Evolutionary conservation across 2,888 invertebrate species (phyloP), one percentile per base, ranked within the genome.

Genomic region (Tachystola acroxantha): DNA sequence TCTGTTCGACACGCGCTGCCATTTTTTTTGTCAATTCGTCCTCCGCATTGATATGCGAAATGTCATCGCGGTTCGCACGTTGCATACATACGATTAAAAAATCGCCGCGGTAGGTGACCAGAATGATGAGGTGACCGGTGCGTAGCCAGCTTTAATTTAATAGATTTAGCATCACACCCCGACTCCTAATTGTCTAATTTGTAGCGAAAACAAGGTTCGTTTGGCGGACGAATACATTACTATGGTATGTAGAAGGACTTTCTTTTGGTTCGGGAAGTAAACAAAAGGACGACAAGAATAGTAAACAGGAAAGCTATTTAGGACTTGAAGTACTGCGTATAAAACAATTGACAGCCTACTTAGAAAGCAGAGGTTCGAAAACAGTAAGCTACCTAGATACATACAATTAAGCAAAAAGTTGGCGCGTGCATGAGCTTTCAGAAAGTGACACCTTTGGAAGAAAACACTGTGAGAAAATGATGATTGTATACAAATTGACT

Each of bases 141-240:
- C 79, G 75, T 76, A 77, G 60, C 58, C 72, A 54, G 85, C 70
- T 82, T 82, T 85, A 86, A 86, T 85, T 81, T 62, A 77, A 86
- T 86, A 85, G 85, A 81, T 81, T 64, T 69, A 64, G 70, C 70
- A 57, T 57, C 78, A 73, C 72, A 70, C 42, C 35, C 45, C 62
- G 86, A 80, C 81, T 86, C 78, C 59, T 86, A 86, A 86, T 85
- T 74, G 86, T 81, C 82, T 86, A 79, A 85, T 85, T 86, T 86
- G 73, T 72, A 74, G 77, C 84, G 82, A 85, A 85, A 84, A 79
- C 82, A 75, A 71, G 71, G 71, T 64, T 69, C 54, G 59, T 69
- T 62, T 69, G 70, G 60, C 64, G 64, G 71, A 64, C 73, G 75
- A 77, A 81, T 80, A 76, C 71, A 75, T 78, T 76, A 68, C 71